A percentile compares a stretch with the other conserved stretches of the same genome.
Conservation (phyloP, 2,888 invertebrate species). For the Eupithecia exiguata region DNA sequence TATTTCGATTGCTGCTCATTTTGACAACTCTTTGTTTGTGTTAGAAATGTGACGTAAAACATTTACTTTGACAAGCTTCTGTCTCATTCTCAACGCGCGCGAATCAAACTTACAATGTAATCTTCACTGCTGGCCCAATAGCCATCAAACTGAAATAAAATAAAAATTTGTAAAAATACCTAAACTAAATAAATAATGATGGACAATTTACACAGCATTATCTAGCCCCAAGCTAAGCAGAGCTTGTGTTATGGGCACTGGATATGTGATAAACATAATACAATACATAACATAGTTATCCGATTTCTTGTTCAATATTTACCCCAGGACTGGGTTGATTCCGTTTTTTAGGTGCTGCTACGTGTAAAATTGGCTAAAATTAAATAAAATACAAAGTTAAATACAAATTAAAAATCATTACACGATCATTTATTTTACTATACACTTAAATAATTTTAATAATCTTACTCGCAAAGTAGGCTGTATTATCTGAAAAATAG, state of each 20-base stretch:
- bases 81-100: neutral
- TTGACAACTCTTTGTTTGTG: neutral
- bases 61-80: neutral
- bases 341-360: neutral
- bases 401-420: no score
- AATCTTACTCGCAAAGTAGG: neutral
- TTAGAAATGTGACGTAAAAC: no score
- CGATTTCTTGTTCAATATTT: no score
- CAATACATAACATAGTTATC: no score
- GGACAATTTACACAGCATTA: no score
- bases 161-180: no score
- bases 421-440: neutral
- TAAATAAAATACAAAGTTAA: neutral
- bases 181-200: no score
- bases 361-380: conserved; percentile 5
- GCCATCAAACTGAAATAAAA: neutral
- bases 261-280: no score
- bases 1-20: no score
- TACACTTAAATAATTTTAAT: neutral
- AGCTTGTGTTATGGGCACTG: no score
- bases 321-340: neutral
- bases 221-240: no score
- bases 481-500: neutral
- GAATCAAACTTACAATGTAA: neutral
- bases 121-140: neutral